A percentile compares a stretch with the other conserved stretches of the same genome.
These are phyloP conservation scores for Diploptera punctata DNA, from an alignment of 2,888 invertebrate genomes.

Conservation along the genomic window DNA sequence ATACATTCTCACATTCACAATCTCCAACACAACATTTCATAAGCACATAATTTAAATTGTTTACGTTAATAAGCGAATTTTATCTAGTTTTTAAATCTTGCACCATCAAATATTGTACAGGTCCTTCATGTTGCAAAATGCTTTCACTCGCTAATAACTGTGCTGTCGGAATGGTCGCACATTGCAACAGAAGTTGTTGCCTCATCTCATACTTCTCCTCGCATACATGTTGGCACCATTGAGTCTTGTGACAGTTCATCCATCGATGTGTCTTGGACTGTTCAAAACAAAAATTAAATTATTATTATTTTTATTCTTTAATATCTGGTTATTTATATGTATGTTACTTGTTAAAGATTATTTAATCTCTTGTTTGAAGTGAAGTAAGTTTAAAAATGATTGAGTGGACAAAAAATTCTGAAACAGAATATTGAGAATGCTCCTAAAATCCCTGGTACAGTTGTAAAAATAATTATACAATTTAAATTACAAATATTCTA, in stretches of 20 bases:
- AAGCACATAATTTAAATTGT: constrained; percentile 7
- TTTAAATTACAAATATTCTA: no score
- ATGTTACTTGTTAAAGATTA: no score
- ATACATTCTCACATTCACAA: neutral
- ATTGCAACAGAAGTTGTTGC: neutral
- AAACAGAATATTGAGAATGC: no score
- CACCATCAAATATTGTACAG: neutral
- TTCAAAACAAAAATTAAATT: no score
- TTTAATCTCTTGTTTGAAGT: no score
- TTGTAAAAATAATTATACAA: no score
- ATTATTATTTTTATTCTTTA: no score
- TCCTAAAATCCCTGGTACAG: no score
- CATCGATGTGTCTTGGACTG: constrained; percentile 72
- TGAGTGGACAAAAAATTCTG: no score
- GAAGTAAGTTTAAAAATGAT: no score
- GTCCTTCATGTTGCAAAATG: neutral
- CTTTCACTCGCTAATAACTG: neutral
- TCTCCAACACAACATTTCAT: neutral
- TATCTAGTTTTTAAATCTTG: neutral
- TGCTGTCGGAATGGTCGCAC: neutral
- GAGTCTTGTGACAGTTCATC: constrained; percentile 88
- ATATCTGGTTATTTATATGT: no score
- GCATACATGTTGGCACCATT: constrained; percentile 64
- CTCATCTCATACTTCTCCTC: constrained; percentile 46
- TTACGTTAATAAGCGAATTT: neutral